Evolutionary conservation across 1,140 invertebrate species (phyloP).

Genomic region (Samia ricini): DNA sequence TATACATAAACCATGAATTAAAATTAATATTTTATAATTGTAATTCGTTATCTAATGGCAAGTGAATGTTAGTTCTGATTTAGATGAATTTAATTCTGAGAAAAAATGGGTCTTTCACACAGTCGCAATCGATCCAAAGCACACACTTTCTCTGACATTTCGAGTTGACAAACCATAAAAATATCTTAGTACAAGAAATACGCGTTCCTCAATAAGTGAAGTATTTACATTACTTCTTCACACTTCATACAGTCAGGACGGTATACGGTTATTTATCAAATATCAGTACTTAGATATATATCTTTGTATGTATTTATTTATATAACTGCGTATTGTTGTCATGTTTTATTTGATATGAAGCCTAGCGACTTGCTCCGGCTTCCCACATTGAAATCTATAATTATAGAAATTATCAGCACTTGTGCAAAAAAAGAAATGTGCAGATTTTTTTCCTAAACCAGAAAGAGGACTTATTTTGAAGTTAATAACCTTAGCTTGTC

Average conservation of each 20-base stretch:
- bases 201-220: not conserved
- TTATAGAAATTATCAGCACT: too few relatives aligned
- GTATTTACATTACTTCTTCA: not conserved
- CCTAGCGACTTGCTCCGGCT: too few relatives aligned
- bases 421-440: too few relatives aligned
- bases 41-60: not conserved
- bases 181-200: not conserved
- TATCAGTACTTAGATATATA: not conserved
- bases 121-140: not conserved
- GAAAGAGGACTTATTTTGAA: too few relatives aligned
- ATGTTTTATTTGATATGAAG: too few relatives aligned
- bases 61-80: conserved; percentile 4
- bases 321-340: too few relatives aligned
- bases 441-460: too few relatives aligned
- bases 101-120: not conserved
- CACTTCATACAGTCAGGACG: not conserved
- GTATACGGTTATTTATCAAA: not conserved
- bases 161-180: conserved; percentile 2
- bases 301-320: too few relatives aligned
- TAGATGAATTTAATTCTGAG: not conserved
- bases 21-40: not conserved
- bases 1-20: not conserved
- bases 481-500: too few relatives aligned
- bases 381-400: too few relatives aligned
- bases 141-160: conserved; percentile 7